Evolutionary conservation across 2,797 vertebrate species (phyloP).

Genomic region (Tolypeutes matacus): DNA sequence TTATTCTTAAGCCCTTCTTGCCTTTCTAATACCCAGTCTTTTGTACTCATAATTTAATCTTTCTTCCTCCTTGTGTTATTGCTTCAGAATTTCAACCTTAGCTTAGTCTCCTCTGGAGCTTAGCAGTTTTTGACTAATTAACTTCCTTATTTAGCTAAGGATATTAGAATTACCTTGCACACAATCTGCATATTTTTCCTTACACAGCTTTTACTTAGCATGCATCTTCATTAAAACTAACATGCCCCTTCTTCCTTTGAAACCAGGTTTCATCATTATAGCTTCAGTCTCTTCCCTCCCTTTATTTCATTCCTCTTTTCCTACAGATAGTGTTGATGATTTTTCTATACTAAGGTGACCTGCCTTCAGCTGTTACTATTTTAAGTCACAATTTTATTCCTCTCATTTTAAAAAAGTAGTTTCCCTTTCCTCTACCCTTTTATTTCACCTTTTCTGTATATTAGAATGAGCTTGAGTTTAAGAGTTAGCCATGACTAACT

Average conservation of each 20-base stretch:
- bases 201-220: neutral
- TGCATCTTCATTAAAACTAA: neutral
- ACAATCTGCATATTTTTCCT: neutral
- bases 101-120: too few relatives aligned
- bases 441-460: neutral
- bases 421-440: neutral
- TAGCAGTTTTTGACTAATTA: neutral
- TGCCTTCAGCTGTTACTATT: neutral
- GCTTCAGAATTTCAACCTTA: too few relatives aligned
- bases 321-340: neutral
- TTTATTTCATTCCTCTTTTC: neutral
- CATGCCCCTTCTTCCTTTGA: neutral
- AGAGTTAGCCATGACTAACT: neutral
- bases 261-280: too few relatives aligned
- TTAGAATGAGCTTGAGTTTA: neutral
- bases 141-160: neutral
- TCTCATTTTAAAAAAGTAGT: neutral
- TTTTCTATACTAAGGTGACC: neutral
- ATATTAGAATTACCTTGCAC: neutral
- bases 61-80: too few relatives aligned
- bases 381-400: neutral
- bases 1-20: too few relatives aligned
- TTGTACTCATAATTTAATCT: too few relatives aligned
- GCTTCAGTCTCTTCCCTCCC: neutral
- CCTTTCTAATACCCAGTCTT: too few relatives aligned